Evolutionary conservation across 2,888 invertebrate species (phyloP), one percentile per base, ranked within the genome.

Genomic region (Tillus elongatus): DNA sequence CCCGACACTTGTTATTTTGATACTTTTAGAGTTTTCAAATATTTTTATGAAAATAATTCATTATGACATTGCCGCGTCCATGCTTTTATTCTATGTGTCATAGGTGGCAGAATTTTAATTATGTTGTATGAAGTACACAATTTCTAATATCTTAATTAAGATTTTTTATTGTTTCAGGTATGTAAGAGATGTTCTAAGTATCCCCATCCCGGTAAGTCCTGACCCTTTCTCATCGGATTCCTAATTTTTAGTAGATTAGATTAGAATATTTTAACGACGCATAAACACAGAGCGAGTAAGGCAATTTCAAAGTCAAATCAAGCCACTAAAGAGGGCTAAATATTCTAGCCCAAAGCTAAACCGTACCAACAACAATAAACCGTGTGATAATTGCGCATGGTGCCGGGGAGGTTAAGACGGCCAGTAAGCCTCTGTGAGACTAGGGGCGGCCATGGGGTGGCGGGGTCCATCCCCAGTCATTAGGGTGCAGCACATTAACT

Each of bases 281-380:
- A 53, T 53, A 52, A 54, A 53, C 49, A 52, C 48, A 40, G 42
- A 19, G 42, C 52, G 46, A 28, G 45, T 44, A 54, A 50, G 54
- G 52, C 54, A 59, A 61, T 61, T 61, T 60, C 60, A 60, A 60
- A 54, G 52, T 53, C 54, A 53, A 53, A 54, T 54, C 52, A 44
- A 44, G 50, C 46, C 49, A 46, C 45, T 54, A 54, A 59, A 60
- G 57, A 57, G 58, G 59, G 48, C 57, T 59, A 60, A 61, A 57
- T 60, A 60, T 60, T 61, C 60, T 51, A 53, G 59, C 59, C 54
- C 44, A 44, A 40, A 52, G 61, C 59, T 60, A 61, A 61, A 60
- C 57, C 58, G 54, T 56, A 60, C 54, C 58, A 60, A 61, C 60
- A 61, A 62, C 60, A 62, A 62, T 62, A 61, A 62, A 61, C 60